These are phyloP conservation scores for Agrochola circellaris DNA, from an alignment of 2,888 invertebrate genomes.

Conservation along the genomic window DNA sequence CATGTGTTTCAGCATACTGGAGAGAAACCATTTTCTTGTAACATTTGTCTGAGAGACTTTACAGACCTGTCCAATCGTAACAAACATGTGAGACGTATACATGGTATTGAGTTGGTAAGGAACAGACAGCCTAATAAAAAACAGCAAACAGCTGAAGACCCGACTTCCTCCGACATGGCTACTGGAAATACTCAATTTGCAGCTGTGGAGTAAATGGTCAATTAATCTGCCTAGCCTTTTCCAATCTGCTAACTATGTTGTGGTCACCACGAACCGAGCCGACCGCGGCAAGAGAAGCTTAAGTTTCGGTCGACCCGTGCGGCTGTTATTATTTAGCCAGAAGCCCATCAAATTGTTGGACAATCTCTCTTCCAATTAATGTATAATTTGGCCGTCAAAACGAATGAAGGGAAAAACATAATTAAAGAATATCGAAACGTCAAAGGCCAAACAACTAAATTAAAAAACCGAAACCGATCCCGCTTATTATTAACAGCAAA, in stretches of 20 bases:
- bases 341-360: background rate
- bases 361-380: no score
- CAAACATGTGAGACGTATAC: conserved; percentile 94
- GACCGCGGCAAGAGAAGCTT: no score
- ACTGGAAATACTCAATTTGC: background rate
- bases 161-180: background rate
- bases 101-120: conserved; percentile 86
- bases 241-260: no score
- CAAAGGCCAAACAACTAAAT: no score
- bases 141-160: background rate
- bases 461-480: no score
- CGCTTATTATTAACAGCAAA: no score
- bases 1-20: conserved; percentile 93
- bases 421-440: no score
- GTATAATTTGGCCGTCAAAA: no score
- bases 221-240: no score
- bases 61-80: conserved; percentile 95
- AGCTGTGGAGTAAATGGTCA: background rate
- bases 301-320: no score
- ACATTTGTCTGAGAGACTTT: conserved; percentile 92
- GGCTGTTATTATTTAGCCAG: background rate
- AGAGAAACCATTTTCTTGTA: conserved; percentile 93
- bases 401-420: no score
- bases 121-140: conserved; percentile 65
- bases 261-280: no score